A percentile compares a stretch with the other conserved stretches of the same genome.
phyloP scores from a whole-genome alignment of 2,113 vertebrate species.

The Ictalurus punctatus region DNA sequence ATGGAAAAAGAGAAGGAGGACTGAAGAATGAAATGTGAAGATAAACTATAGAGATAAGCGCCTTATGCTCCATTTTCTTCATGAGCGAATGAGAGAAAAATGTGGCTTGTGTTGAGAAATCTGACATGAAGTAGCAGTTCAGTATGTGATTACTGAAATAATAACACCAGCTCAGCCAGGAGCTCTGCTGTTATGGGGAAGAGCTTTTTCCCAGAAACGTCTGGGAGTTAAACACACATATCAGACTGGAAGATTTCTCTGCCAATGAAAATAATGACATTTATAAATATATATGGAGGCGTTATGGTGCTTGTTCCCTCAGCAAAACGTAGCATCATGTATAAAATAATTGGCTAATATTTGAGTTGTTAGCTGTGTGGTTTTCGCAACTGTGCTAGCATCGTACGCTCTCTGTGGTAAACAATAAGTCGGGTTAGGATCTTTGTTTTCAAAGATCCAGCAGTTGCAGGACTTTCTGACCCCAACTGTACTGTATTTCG shows the following conservation, averaged over 20 bases:
- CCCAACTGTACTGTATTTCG: not conserved
- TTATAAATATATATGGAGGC: not conserved
- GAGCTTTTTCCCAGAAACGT: slow-evolving; percentile 7
- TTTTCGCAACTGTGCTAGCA: not conserved
- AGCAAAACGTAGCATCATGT: not conserved
- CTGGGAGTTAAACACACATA: slow-evolving; percentile 7
- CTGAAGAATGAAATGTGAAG: not conserved
- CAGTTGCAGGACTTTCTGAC: not conserved
- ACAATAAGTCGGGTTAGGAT: not conserved
- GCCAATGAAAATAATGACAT: slow-evolving; percentile 2
- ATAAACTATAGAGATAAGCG: slow-evolving; percentile 4
- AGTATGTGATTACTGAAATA: not conserved
- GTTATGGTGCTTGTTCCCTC: not conserved
- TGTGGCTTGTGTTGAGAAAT: slow-evolving; percentile 6
- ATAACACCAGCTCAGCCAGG: not conserved
- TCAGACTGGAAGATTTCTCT: not conserved
- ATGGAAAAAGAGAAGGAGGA: not conserved
- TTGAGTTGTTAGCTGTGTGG: no score
- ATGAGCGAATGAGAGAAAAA: not conserved
- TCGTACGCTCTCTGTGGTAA: not conserved
- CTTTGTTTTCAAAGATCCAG: not conserved
- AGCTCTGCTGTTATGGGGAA: not conserved
- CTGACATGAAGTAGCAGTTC: not conserved
- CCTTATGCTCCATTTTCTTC: not conserved
- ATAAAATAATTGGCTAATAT: not conserved